These are phyloP conservation scores for Bergia puertoricense DNA, from an alignment of 92 coral and sea anemone genomes.

Conservation along the genomic window DNA sequence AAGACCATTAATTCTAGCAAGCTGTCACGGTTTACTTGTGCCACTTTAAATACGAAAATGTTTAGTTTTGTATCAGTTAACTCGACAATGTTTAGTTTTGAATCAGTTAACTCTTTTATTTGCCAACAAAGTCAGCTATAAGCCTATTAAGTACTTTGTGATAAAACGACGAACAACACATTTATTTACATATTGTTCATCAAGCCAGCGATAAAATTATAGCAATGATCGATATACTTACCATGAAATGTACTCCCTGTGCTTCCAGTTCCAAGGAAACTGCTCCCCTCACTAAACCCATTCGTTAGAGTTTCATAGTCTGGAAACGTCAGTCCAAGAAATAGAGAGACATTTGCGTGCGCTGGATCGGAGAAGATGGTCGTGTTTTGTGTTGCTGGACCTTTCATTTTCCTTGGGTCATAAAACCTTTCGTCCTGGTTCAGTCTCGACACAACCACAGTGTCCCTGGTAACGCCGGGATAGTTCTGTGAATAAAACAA, in stretches of 20 bases:
- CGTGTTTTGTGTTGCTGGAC: not conserved
- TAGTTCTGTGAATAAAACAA: not conserved
- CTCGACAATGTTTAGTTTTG: no score
- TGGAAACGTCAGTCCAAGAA: constrained; percentile 19
- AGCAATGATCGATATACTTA: not conserved
- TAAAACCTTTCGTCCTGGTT: not conserved
- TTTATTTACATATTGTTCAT: not conserved
- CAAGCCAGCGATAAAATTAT: not conserved
- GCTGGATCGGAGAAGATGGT: not conserved
- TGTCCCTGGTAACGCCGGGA: constrained; percentile 1
- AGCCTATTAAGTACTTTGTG: not conserved
- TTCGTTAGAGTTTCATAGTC: constrained; percentile 24
- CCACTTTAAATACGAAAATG: no score
- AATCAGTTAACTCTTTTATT: no score
- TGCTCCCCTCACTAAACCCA: constrained; percentile 22
- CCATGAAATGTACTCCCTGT: constrained; percentile 17
- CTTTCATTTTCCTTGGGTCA: constrained; percentile 17
- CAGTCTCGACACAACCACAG: not conserved
- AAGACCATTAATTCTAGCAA: no score
- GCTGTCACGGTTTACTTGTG: no score
- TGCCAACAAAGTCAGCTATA: no score
- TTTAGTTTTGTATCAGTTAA: no score
- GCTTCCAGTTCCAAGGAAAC: constrained; percentile 19
- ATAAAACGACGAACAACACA: not conserved
- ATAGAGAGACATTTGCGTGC: not conserved